Evolutionary conservation across 2,888 invertebrate species (phyloP), one percentile per base, ranked within the genome.

Genomic region (Shargacucullia verbasci): DNA sequence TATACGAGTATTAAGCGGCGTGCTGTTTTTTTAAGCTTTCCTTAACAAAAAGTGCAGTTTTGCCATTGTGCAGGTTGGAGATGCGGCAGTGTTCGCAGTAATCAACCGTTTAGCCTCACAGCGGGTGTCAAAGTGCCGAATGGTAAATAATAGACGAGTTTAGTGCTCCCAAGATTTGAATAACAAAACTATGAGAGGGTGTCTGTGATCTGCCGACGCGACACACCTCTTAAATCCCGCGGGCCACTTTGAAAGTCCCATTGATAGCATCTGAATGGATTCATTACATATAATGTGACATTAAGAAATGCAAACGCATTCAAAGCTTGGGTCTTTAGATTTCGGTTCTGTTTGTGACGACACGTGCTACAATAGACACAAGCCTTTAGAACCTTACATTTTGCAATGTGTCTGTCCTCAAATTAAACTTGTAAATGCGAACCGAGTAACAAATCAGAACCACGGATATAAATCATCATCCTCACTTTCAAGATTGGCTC

Each of bases 131-230:
- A 74, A 73, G 76, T 70, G 66, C 73, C 75, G 76, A 76, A 69
- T 70, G 61, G 69, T 66, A 73, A 76, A 78, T 77, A 76, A 74
- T 77, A 73, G 74, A 57, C 55, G 64, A 78, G 73, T 76, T 74
- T 69, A 73, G 70, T 75, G 67, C 72, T 73, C 65, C 57, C 65
- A 66, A 69, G 59, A 81, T 83, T 82, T 83, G 79, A 86, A 84
- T 84, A 82, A 83, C 81, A 83, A 81, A 78, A 76, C 70, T 74
- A 73, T 60, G 60, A 76, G 76, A 79, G 78, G 76, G 76, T 73
- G 70, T 65, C 57, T 74, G 57, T 68, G 67, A 70, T 70, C 58
- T 58, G 73, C 74, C 78, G 78, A 55, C 73, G 61, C 57, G 76
- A 73, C 76, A 80, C 79, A 70, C 79, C 74, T 74, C 72, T 72